Evolutionary conservation across 2,113 vertebrate genomes (phyloP).

Genomic region (Neogale vison): DNA sequence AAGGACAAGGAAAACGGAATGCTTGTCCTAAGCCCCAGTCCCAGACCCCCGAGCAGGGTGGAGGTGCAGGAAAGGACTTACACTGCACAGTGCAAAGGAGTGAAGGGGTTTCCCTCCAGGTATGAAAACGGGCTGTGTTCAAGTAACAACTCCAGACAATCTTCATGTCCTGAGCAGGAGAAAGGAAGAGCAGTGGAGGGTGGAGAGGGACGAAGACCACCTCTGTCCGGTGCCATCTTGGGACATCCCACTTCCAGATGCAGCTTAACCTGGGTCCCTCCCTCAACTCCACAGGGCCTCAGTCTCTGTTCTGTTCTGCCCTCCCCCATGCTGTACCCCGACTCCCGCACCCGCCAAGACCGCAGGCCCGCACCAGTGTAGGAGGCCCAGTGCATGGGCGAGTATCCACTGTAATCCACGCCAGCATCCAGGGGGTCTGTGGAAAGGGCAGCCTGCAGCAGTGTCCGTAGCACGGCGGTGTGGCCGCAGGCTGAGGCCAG

Average conservation of each 20-base stretch:
- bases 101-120: conserved; percentile 95
- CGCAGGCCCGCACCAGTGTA: conserved; percentile 90
- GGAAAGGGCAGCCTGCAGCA: conserved; percentile 91
- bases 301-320: not conserved
- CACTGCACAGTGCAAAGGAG: conserved; percentile 98
- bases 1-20: not conserved
- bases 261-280: fast-evolving
- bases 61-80: conserved; percentile 82
- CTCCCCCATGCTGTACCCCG: not conserved
- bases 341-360: not conserved
- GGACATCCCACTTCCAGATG: not conserved
- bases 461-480: conserved; percentile 86
- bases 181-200: not conserved
- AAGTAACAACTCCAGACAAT: conserved; percentile 98
- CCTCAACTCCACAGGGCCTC: not conserved
- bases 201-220: not conserved
- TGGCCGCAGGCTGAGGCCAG: conserved; percentile 94
- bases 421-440: conserved; percentile 93
- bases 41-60: not conserved
- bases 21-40: not conserved
- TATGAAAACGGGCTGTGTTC: conserved; percentile 95
- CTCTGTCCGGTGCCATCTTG: not conserved
- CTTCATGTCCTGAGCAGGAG: conserved; percentile 89
- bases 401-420: conserved; percentile 95
- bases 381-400: conserved; percentile 96